These are phyloP conservation scores for Apocheima hispidaria DNA, from an alignment of 2,888 invertebrate species.

Conservation along the genomic window DNA sequence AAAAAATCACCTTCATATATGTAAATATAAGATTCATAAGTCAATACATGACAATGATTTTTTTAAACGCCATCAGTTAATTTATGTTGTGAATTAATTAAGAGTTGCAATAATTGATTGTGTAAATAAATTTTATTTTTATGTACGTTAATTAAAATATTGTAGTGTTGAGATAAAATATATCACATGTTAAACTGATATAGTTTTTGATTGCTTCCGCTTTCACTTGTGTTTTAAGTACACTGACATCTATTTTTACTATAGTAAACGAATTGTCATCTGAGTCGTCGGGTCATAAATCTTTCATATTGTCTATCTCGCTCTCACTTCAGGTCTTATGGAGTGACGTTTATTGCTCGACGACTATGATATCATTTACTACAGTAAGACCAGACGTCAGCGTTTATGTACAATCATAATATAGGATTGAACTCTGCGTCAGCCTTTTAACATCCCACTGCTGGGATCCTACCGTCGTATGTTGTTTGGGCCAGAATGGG, in stretches of 20 bases:
- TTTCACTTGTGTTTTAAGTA: background rate
- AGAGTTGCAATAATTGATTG: constrained; percentile 66
- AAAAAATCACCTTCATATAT: background rate
- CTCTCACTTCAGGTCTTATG: too few species aligned
- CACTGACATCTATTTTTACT: background rate
- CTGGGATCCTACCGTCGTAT: too few species aligned
- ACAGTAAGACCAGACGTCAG: too few species aligned
- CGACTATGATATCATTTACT: too few species aligned
- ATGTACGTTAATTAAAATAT: constrained; percentile 65
- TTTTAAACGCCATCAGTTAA: constrained; percentile 1
- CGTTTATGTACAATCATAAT: too few species aligned
- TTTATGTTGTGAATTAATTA: constrained; percentile 75
- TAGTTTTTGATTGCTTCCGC: constrained; percentile 40
- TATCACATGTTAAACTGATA: constrained; percentile 74
- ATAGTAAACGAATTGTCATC: too few species aligned
- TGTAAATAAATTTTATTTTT: constrained; percentile 67
- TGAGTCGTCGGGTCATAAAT: too few species aligned
- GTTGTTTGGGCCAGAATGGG: too few species aligned
- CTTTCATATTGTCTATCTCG: too few species aligned
- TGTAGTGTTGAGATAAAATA: constrained; percentile 76
- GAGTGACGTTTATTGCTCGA: too few species aligned
- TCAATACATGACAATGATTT: background rate
- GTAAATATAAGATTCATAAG: background rate
- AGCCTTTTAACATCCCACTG: too few species aligned
- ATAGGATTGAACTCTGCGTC: too few species aligned